Percentiles rank a stretch among this genome's conserved stretches.
phyloP scores from a whole-genome alignment of 2,113 vertebrate species.

The Pseudopipra pipra region DNA sequence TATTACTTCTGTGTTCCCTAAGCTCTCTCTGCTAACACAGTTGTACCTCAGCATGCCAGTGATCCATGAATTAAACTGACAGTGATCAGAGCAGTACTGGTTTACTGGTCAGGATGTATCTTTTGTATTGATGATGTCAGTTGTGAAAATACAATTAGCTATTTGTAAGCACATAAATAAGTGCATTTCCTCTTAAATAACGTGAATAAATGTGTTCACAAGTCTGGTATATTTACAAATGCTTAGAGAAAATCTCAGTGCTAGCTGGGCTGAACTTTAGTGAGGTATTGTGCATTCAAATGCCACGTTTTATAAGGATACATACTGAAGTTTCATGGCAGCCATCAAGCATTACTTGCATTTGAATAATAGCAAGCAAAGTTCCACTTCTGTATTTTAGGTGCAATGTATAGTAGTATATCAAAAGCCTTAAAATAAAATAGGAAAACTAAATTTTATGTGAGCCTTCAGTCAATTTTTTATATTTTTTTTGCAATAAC shows the following conservation, averaged over 20 bases:
- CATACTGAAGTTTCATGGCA: not conserved
- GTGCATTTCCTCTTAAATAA: not conserved
- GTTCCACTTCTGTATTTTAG: slow-evolving; percentile 40
- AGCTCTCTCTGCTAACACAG: slow-evolving; percentile 10
- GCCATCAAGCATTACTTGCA: not conserved
- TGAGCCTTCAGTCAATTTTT: not conserved
- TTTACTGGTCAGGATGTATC: not conserved
- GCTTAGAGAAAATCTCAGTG: not conserved
- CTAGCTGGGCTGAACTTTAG: not conserved
- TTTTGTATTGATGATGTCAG: slow-evolving; percentile 4
- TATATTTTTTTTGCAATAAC: slow-evolving; percentile 17
- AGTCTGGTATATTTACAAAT: not conserved
- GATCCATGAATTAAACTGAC: slow-evolving; percentile 51
- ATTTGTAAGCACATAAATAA: not conserved
- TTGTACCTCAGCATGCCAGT: slow-evolving; percentile 2
- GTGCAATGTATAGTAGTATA: not conserved
- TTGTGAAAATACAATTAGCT: slow-evolving; percentile 7
- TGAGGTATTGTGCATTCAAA: not conserved
- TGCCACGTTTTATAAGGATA: not conserved
- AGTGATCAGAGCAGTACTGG: not conserved
- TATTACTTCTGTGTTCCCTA: slow-evolving; percentile 6
- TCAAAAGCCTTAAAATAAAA: slow-evolving; percentile 7
- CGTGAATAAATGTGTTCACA: not conserved
- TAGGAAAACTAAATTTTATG: slow-evolving; percentile 46
- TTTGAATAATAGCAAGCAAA: slow-evolving; percentile 23